These are phyloP conservation scores for Silurus meridionalis DNA, from an alignment of 2,113 vertebrate genomes.

Conservation along the genomic window DNA sequence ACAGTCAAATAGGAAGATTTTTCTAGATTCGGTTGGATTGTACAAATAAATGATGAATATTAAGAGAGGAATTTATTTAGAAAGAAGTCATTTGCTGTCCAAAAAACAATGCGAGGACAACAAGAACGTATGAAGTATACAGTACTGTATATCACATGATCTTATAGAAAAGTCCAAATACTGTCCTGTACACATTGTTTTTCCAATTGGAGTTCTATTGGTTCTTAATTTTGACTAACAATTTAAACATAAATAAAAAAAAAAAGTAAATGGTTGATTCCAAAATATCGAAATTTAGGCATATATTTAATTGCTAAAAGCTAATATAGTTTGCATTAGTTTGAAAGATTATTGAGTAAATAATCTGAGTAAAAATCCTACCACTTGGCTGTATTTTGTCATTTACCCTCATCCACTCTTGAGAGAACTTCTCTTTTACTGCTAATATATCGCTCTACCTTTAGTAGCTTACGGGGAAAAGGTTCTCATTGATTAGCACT, in stretches of 20 bases:
- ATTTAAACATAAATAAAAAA: background rate
- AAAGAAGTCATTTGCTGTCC: conserved; percentile 1
- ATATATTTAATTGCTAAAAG: background rate
- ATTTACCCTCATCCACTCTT: conserved; percentile 40
- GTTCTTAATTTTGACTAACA: background rate
- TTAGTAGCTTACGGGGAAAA: conserved; percentile 81
- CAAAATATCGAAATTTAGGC: background rate
- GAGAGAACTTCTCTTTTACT: conserved; percentile 54
- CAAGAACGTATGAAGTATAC: background rate
- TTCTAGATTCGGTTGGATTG: conserved; percentile 14
- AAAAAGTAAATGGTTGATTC: background rate
- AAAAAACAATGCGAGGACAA: background rate
- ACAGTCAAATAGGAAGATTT: conserved; percentile 32
- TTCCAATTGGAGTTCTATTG: background rate
- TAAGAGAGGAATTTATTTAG: background rate
- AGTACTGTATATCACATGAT: background rate
- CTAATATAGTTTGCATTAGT: background rate
- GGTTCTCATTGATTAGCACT: conserved; percentile 88
- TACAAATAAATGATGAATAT: conserved; percentile 18
- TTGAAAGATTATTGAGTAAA: background rate
- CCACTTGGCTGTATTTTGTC: background rate
- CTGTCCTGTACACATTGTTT: background rate
- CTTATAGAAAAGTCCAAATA: too few relatives aligned
- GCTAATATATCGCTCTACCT: conserved; percentile 76
- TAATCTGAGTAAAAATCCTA: background rate